Evolutionary conservation across 37 sponge, comb jelly and placozoan genomes (phyloP), one percentile per base, ranked within the genome.

Genomic region (Haliclona indistincta): DNA sequence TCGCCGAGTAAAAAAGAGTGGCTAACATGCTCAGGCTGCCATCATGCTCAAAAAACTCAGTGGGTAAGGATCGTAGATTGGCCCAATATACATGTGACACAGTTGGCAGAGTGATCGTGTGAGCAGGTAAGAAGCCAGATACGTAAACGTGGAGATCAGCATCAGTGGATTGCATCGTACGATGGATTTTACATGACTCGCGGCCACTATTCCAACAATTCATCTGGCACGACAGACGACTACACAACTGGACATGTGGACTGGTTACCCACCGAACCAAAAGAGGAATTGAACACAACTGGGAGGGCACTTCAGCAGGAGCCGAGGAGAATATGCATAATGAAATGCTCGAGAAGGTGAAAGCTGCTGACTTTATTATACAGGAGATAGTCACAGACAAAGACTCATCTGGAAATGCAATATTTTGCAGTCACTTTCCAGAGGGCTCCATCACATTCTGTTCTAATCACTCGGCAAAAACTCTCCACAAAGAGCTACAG

Each of bases 371-470:
- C 8, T 74, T 74, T 41, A 74, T 36, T 22, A 52, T 74, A 17
- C 39, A 60, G 13, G 62, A 74, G 62, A 36, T 74, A 10, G 26
- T 74, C 40, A 74, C 62, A 5, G 75, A 74, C 62, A 56, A 74
- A 19, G 75, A 74, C 38, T 58, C 75, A n/a, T 74, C 75, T 11
- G 62, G n/a, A 32, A 74, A 74, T 38, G 43, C 44, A 23, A 74
- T 74, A 26, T 56, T 56, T 29, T 74, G 61, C 62, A 35, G 43
- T 11, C 43, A 58, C n/a, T 72, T 72, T 26, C 73, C 73, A 29
- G 73, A 72, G 5, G 55, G 39, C 11, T 33, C 52, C 32, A 72
- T 72, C 8, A 53, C 75, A 17, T 74, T 41, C 62, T 74, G 75
- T 34, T 30, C 62, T 23, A 74, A 74, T 32, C 75, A 74, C 41